Evolutionary conservation across 2,113 vertebrate species (phyloP).

Genomic region (Carassius gibelio): DNA sequence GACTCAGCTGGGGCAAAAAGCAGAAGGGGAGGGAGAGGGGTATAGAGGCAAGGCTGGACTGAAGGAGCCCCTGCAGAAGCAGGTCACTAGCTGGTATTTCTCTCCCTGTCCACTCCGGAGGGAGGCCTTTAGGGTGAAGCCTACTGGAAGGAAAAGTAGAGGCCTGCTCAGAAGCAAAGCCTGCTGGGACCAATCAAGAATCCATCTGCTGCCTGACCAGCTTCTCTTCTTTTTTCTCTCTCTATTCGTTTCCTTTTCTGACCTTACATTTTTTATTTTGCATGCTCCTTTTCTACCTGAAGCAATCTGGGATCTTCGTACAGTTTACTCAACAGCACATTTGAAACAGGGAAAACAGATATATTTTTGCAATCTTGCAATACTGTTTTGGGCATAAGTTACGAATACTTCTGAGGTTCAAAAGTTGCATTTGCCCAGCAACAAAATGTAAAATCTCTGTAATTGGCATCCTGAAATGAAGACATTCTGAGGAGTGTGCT

Average conservation of each 20-base stretch:
- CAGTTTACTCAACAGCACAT: not conserved
- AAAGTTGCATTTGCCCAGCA: not conserved
- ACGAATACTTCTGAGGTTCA: not conserved
- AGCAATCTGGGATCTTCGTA: not conserved
- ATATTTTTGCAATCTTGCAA: not conserved
- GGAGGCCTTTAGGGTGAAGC: constrained; percentile 75
- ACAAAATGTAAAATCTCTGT: not conserved
- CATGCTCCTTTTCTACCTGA: not conserved
- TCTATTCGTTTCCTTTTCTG: constrained; percentile 4
- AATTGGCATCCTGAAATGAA: constrained; percentile 50
- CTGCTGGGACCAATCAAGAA: constrained; percentile 66
- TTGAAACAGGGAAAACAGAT: not conserved
- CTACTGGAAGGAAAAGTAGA: constrained; percentile 66
- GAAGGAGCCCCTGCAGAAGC: constrained; percentile 76
- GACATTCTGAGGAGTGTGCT: constrained; percentile 55
- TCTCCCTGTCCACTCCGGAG: constrained; percentile 75
- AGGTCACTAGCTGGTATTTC: constrained; percentile 76
- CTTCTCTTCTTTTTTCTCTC: constrained; percentile 46
- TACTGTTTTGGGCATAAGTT: not conserved
- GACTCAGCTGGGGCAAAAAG: constrained; percentile 86
- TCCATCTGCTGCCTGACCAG: constrained; percentile 65
- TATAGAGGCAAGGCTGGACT: constrained; percentile 77
- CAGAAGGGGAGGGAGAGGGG: constrained; percentile 80
- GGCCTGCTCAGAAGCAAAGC: constrained; percentile 61
- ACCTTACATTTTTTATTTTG: not conserved